Base-by-base conservation (phyloP, 2,888 invertebrate species). In the Elmis aenea region DNA sequence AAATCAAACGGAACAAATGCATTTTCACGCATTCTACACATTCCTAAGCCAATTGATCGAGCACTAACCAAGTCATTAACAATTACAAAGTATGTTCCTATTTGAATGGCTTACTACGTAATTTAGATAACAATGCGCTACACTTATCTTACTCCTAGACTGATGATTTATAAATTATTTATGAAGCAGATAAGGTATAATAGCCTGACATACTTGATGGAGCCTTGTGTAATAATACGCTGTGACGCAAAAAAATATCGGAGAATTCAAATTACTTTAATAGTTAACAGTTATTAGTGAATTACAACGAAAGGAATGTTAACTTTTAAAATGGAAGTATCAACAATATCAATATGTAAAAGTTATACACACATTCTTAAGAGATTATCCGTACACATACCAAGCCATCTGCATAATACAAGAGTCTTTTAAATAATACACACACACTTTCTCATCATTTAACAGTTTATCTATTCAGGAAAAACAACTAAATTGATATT, bases 91-190 rank as follows among this genome's bases (percentile, higher is more conserved):
- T 26, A 35, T 22, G 28, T 26, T 18, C 28, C 35, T 27, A 35
- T 35, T 35, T 35, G 35, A 24, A 35, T n/a, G n/a, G n/a, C n/a
- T 35, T 35, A 35, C 28, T 20, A 24, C 28, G 18, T 28, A 20
- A 36, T 36, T 36, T 24, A 30, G 36, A 36, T 36, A 36, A 36
- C 36, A 30, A 36, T 30, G 30, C 25, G 27, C 16, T 23, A 24
- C 13, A 30, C 29, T 35, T 35, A 35, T 35, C 36, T 22, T 25
- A 30, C 20, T 33, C 26, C 8, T 33, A 12, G 26, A 9, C 25
- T 36, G 29, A 23, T 29, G 26, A 13, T 34, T 34, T 34, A 34
- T 35, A 29, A 27, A 36, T 36, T 21, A 36, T 30, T 36, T 29
- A 36, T 36, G 29, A 36, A 22, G 11, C 14, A 29, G 36, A 36